Conservation (phyloP, 1,140 invertebrate genomes). For the Helicorthomorpha holstii region DNA sequence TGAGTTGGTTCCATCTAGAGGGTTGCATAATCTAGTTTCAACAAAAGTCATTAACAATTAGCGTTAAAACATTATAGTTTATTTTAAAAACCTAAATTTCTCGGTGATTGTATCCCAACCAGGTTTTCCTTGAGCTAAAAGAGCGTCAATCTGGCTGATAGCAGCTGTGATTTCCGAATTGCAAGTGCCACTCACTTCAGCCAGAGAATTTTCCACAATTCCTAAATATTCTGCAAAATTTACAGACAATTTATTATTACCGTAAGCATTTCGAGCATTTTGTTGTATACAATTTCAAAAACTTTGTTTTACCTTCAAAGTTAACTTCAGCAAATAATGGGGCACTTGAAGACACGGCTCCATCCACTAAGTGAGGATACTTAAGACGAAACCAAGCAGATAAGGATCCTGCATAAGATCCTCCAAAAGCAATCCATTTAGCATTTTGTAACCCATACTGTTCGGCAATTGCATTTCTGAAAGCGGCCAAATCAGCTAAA, state of each 20-base stretch:
- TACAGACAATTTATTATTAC: slow-evolving; percentile 25
- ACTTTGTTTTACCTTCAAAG: slow-evolving; percentile 2
- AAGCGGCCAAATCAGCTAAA: slow-evolving; percentile 27
- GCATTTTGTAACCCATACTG: slow-evolving; percentile 21
- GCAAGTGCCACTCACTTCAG: slow-evolving; percentile 40
- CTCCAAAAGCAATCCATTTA: slow-evolving; percentile 32
- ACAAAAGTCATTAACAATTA: slow-evolving; percentile 14
- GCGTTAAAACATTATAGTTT: slow-evolving; percentile 18
- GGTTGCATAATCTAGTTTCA: slow-evolving; percentile 22
- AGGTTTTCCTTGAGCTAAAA: slow-evolving; percentile 15
- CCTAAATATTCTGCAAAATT: slow-evolving; percentile 45
- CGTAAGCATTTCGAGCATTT: slow-evolving; percentile 6
- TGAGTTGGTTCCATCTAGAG: slow-evolving; percentile 24
- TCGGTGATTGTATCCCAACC: slow-evolving; percentile 15
- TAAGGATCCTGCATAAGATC: slow-evolving; percentile 31
- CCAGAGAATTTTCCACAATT: slow-evolving; percentile 49
- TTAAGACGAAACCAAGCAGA: slow-evolving; percentile 34
- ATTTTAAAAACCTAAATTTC: slow-evolving; percentile 22
- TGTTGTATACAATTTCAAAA: background rate
- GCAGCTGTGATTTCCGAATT: slow-evolving; percentile 18
- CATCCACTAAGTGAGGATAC: slow-evolving; percentile 32
- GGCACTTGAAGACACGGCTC: slow-evolving; percentile 28
- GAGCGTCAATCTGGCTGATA: slow-evolving; percentile 15
- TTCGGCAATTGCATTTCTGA: slow-evolving; percentile 18
- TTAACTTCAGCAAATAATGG: slow-evolving; percentile 21